These are phyloP conservation scores for Troglohyphantes excavatus DNA, from an alignment of 2,888 invertebrate genomes.

Conservation along the genomic window DNA sequence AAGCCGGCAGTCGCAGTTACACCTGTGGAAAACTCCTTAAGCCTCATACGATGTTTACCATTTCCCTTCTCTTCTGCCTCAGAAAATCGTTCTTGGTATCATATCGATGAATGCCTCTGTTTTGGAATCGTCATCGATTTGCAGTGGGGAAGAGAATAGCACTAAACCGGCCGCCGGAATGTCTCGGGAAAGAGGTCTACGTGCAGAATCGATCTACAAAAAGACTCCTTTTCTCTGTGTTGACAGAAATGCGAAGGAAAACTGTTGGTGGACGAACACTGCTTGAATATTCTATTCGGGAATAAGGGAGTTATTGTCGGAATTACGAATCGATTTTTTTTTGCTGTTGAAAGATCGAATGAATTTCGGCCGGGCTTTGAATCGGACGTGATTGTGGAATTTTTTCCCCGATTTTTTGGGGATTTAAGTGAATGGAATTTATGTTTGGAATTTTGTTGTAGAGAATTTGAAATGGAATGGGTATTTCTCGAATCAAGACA, in stretches of 20 bases:
- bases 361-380: too few species aligned
- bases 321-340: neutral
- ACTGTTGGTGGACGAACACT: slow-evolving; percentile 8
- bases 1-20: neutral
- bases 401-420: neutral
- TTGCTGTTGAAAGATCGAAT: too few species aligned
- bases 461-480: too few species aligned
- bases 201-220: slow-evolving; percentile 34
- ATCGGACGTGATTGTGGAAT: neutral
- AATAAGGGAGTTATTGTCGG: neutral
- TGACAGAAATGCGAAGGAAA: slow-evolving; percentile 26
- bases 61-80: neutral
- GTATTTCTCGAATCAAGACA: too few species aligned
- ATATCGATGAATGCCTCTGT: slow-evolving; percentile 28
- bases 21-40: neutral
- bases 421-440: neutral
- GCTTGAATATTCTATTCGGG: neutral
- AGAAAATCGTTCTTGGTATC: slow-evolving; percentile 18
- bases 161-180: slow-evolving; percentile 2
- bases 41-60: neutral
- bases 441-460: too few species aligned
- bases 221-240: neutral
- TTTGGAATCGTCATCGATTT: slow-evolving; percentile 51
- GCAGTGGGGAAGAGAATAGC: neutral
- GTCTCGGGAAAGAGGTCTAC: neutral